Evolutionary conservation across 2,797 vertebrate genomes (phyloP).

Genomic region (Rhabdomys pumilio): DNA sequence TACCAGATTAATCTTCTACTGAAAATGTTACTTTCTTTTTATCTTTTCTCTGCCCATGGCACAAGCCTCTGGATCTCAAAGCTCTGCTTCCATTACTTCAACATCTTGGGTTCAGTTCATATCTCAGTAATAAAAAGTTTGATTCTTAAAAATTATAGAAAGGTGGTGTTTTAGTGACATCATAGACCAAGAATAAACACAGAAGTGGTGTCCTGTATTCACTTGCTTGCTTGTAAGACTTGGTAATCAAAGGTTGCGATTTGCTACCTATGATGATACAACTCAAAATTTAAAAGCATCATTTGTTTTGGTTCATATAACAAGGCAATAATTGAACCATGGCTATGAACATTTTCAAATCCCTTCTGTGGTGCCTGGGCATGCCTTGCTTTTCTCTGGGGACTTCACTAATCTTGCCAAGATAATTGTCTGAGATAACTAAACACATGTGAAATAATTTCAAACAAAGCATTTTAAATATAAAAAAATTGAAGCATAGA

Average conservation of each 20-base stretch:
- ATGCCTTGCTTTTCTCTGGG: neutral
- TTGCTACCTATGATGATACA: neutral
- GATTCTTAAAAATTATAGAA: neutral
- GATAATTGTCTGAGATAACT: neutral
- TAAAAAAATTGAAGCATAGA: neutral
- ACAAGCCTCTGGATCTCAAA: constrained; percentile 25
- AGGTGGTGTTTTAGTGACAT: neutral
- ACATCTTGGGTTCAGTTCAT: neutral
- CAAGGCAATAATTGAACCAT: neutral
- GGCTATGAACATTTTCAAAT: neutral
- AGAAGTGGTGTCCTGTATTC: neutral
- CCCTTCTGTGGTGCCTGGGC: neutral
- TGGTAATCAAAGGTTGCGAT: neutral
- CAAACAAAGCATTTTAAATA: neutral
- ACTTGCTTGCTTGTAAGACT: neutral
- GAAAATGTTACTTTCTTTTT: constrained; percentile 56
- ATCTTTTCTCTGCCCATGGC: neutral
- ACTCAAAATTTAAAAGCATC: neutral
- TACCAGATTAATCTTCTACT: constrained; percentile 52
- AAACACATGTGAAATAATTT: neutral
- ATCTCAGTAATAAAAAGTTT: neutral
- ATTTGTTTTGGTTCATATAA: neutral
- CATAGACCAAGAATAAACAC: neutral
- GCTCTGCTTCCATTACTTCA: neutral
- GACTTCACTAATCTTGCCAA: neutral